A percentile compares a stretch with the other conserved stretches of the same genome.
These are phyloP conservation scores for Lethenteron camtschaticum DNA, from an alignment of 2,113 vertebrate species.

Conservation along the genomic window DNA sequence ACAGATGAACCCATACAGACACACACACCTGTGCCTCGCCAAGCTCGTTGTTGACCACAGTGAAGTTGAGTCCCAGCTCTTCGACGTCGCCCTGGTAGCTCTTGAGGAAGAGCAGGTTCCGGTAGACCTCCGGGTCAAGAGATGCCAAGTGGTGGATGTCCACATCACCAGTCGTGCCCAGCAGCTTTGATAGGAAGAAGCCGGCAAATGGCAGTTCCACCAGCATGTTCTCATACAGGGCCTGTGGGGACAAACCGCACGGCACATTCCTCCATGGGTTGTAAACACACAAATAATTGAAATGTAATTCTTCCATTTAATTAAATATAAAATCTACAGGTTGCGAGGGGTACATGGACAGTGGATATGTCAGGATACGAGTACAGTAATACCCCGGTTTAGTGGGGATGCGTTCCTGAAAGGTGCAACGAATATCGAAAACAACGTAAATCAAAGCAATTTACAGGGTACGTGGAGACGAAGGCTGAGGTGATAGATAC, in stretches of 20 bases:
- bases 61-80: conserved; percentile 91
- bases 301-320: conserved; percentile 3
- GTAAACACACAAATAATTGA: conserved; percentile 7
- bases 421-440: too few species aligned
- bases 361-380: too few species aligned
- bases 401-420: too few species aligned
- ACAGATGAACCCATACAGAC: too few species aligned
- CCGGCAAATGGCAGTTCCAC: conserved; percentile 90
- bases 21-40: conserved; percentile 66
- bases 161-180: conserved; percentile 86
- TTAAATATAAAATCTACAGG: too few species aligned
- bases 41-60: conserved; percentile 85
- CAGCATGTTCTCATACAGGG: conserved; percentile 93
- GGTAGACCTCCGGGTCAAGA: conserved; percentile 83
- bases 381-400: too few species aligned
- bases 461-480: too few species aligned
- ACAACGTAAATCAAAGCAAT: too few species aligned
- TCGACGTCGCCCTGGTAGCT: conserved; percentile 89
- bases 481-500: too few species aligned
- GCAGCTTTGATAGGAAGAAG: conserved; percentile 89
- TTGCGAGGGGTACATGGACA: too few species aligned
- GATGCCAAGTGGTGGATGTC: conserved; percentile 96
- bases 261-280: too few species aligned
- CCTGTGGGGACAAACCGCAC: conserved; percentile 22
- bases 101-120: conserved; percentile 88